phyloP scores from a whole-genome alignment of 2,888 invertebrate species.

The Stictocephala bisonia region DNA sequence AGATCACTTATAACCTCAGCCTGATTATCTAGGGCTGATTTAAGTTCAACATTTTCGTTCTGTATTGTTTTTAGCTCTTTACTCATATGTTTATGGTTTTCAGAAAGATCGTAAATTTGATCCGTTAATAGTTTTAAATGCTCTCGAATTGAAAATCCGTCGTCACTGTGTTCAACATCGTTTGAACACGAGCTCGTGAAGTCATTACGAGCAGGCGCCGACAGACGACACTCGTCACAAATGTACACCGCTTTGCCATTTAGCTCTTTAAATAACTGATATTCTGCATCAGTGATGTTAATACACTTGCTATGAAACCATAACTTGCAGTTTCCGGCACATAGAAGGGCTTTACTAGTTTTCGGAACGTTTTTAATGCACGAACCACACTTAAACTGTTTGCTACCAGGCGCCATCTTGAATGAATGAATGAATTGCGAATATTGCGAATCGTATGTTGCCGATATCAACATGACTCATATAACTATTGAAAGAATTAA shows the following conservation, averaged over 20 bases:
- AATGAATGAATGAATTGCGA: too few relatives aligned
- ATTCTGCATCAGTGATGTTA: background rate
- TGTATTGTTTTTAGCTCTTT: background rate
- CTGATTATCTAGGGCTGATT: background rate
- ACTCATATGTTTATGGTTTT: background rate
- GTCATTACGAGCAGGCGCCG: background rate
- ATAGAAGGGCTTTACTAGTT: conserved; percentile 8
- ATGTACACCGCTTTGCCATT: conserved; percentile 13
- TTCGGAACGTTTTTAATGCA: conserved; percentile 1
- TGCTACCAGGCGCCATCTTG: background rate
- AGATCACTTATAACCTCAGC: conserved; percentile 2
- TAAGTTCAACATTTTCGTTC: background rate
- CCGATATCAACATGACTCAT: too few relatives aligned
- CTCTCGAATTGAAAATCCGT: background rate
- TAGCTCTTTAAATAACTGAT: background rate
- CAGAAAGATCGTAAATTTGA: background rate
- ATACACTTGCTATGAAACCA: conserved; percentile 8
- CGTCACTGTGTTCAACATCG: background rate
- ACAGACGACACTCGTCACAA: background rate
- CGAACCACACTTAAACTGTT: background rate
- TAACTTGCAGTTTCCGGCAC: background rate
- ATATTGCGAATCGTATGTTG: too few relatives aligned
- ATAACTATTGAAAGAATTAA: too few relatives aligned
- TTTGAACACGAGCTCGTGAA: background rate
- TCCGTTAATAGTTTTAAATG: background rate